Percentiles rank a stretch among this genome's conserved stretches.
Conservation (phyloP, 2,113 vertebrate genomes). For the Pseudopipra pipra region DNA sequence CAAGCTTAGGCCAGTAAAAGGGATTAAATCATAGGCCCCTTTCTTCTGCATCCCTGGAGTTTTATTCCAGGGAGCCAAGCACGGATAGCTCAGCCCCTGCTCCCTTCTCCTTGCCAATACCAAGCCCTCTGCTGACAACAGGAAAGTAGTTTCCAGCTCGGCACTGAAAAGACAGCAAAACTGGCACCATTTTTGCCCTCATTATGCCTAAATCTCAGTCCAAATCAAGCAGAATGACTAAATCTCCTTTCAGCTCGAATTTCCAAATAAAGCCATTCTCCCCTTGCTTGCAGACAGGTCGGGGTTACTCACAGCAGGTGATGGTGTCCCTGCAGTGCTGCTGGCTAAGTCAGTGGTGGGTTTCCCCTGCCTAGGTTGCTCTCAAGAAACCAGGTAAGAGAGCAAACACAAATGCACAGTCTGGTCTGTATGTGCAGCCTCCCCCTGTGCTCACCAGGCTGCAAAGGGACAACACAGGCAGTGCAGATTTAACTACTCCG, state of each 20-base stretch:
- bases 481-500: not conserved
- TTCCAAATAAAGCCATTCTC: not conserved
- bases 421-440: not conserved
- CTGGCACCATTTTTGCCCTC: not conserved
- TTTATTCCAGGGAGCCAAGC: not conserved
- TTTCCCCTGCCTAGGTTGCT: not conserved
- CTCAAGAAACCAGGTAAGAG: not conserved
- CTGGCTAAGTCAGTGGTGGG: not conserved
- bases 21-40: not conserved
- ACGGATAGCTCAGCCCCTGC: not conserved
- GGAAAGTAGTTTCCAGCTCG: not conserved
- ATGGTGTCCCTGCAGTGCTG: not conserved
- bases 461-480: fast-evolving
- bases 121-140: not conserved
- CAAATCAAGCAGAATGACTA: not conserved
- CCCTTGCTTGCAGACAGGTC: not conserved
- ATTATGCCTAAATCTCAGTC: not conserved
- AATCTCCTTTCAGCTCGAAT: not conserved
- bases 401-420: not conserved
- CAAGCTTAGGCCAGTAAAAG: not conserved
- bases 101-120: not conserved
- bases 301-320: not conserved
- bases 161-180: not conserved
- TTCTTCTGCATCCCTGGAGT: not conserved
- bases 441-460: not conserved